Evolutionary conservation across 2,888 invertebrate genomes (phyloP), one percentile per base, ranked within the genome.

Genomic region (Matsumyia berberina): DNA sequence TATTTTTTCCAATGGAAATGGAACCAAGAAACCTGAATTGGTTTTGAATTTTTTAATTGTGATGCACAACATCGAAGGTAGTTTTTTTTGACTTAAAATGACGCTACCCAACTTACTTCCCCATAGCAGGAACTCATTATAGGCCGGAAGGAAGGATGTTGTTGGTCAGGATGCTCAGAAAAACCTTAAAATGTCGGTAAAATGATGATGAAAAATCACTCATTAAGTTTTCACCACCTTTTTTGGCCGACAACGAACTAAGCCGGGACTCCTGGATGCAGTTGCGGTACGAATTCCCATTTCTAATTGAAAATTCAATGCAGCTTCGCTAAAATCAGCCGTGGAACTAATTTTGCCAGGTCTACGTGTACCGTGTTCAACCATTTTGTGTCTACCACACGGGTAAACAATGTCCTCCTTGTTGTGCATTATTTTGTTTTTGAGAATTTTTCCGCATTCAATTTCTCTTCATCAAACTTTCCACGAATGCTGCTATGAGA

Each of bases 281-380:
- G 19, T 57, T 83, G 83, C 37, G 67, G 74, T 70, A 74, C 53
- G 74, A 79, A 80, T 74, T 51, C 73, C 58, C 69, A 80, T 74
- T 80, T 74, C 67, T 80, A 64, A 85, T 85, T 85, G 74, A 85
- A 85, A 80, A 74, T 80, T 80, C 80, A 79, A 74, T 85, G 64
- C 73, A 67, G 57, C 62, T 82, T 64, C 62, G 62, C 64, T 39
- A 69, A 73, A 80, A 85, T 73, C 57, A 74, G 67, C 69, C 69
- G 57, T 80, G 69, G 64, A 85, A 80, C 83, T 85, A 80, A 74
- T 80, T 85, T 67, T 33, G 55, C 33, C n/a, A n/a, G n/a, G 17
- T 42, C 24, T 24, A 33, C 42, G 42, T 51, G 29, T 51, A 12
- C 15, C 12, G 17, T 24, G 24, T 44, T 17, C 17, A 33, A 62